Percentiles rank a stretch among this genome's conserved stretches.
phyloP scores from a whole-genome alignment of 2,797 vertebrate species.

The Malurus leucopterus region DNA sequence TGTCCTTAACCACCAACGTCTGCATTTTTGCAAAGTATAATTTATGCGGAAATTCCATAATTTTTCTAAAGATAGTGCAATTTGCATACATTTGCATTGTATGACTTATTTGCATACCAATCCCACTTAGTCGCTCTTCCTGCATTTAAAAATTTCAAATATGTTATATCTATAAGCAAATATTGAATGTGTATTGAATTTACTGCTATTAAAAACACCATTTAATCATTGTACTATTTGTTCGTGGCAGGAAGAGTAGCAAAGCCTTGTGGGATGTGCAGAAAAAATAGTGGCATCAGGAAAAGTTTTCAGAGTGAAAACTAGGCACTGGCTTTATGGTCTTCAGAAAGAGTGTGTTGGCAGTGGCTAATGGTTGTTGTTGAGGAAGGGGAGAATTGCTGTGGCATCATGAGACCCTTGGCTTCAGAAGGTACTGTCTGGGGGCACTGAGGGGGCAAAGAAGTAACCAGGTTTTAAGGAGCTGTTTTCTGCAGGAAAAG shows the following conservation, averaged over 20 bases:
- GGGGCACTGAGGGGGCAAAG: not conserved
- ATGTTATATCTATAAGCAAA: not conserved
- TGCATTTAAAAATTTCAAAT: not conserved
- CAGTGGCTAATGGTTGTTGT: not conserved
- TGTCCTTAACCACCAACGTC: not conserved
- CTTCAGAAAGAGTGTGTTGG: not conserved
- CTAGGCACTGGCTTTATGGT: not conserved
- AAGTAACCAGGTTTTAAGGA: not conserved
- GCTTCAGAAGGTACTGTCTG: not conserved
- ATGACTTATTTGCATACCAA: not conserved
- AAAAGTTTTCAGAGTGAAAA: not conserved
- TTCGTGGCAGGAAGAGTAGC: not conserved
- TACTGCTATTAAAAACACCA: not conserved
- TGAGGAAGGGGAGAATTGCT: not conserved
- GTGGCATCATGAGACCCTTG: not conserved
- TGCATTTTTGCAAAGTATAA: not conserved
- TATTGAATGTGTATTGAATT: not conserved
- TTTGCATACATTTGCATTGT: not conserved
- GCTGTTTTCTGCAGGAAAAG: not conserved
- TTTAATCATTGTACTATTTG: not conserved
- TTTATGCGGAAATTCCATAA: not conserved
- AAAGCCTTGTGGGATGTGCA: not conserved
- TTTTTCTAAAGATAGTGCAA: not conserved
- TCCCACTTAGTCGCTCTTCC: not conserved
- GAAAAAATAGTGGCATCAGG: not conserved